Conservation (phyloP, 2,797 vertebrate genomes). For the Macroramphosus scolopax region DNA sequence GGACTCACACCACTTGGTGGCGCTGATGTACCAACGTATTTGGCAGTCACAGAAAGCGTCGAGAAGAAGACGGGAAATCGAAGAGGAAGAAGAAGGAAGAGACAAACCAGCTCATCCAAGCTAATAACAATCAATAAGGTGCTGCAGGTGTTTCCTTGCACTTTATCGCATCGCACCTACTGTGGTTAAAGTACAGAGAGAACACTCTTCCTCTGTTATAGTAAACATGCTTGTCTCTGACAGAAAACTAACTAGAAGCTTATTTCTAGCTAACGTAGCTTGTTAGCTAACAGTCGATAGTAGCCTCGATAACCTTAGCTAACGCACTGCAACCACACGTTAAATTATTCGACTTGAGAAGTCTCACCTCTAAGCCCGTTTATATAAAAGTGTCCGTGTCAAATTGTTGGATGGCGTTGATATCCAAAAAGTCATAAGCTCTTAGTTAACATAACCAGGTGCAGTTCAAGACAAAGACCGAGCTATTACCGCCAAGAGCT, state of each 20-base stretch:
- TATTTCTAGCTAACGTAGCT: slow-evolving; percentile 1
- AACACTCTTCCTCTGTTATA: accelerated
- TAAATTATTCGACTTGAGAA: neutral
- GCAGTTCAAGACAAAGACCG: no score
- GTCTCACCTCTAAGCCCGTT: no score
- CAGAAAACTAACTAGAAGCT: accelerated
- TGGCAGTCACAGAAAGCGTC: no score
- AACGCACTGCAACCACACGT: neutral
- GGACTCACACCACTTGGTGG: slow-evolving; percentile 19
- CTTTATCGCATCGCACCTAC: accelerated
- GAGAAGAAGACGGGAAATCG: slow-evolving; percentile 19
- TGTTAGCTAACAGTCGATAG: neutral
- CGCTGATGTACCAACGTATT: neutral
- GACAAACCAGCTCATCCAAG: no score
- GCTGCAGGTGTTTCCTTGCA: neutral
- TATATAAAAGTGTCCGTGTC: no score
- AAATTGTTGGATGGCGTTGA: no score
- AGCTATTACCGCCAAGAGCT: no score
- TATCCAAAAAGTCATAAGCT: no score
- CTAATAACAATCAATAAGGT: slow-evolving; percentile 1
- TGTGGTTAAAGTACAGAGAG: accelerated
- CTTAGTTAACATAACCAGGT: no score
- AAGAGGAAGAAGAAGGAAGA: neutral
- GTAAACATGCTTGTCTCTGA: neutral
- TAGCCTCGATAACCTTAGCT: neutral